Evolutionary conservation across 2,888 invertebrate species (phyloP).

Genomic region (Lithophane socia): DNA sequence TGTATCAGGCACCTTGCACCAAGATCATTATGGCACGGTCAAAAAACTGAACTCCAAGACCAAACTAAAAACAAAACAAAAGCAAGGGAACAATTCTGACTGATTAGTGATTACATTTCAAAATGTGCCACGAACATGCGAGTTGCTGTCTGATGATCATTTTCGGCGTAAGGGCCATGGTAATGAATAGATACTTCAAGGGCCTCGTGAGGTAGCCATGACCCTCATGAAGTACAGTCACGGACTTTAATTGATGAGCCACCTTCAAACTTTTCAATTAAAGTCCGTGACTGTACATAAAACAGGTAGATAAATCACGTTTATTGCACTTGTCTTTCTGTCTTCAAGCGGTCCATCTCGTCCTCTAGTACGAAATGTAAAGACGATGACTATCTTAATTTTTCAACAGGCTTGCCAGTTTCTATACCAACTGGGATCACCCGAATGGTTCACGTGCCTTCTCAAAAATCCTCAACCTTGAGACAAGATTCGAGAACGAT

Average conservation of each 20-base stretch:
- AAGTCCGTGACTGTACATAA: too few relatives aligned
- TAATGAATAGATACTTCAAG: slow-evolving; percentile 17
- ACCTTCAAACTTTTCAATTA: too few relatives aligned
- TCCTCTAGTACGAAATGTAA: not conserved
- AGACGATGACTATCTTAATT: not conserved
- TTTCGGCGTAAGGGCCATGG: not conserved
- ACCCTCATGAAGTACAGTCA: too few relatives aligned
- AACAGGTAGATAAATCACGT: slow-evolving; percentile 17
- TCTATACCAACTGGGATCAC: slow-evolving; percentile 1
- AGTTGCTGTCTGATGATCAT: not conserved
- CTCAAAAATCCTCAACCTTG: slow-evolving; percentile 49
- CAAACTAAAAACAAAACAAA: slow-evolving; percentile 10
- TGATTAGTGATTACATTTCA: not conserved
- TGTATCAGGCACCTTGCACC: slow-evolving; percentile 56
- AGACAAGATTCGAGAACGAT: slow-evolving; percentile 39
- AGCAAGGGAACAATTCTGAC: slow-evolving; percentile 8
- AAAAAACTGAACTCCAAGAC: slow-evolving; percentile 20
- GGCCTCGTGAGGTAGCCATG: slow-evolving; percentile 11
- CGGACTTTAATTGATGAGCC: too few relatives aligned
- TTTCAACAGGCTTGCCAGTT: not conserved
- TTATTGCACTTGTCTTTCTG: slow-evolving; percentile 9
- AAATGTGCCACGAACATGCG: slow-evolving; percentile 7
- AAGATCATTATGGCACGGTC: slow-evolving; percentile 45
- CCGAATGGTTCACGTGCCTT: slow-evolving; percentile 4
- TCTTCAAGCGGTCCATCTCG: slow-evolving; percentile 22